phyloP scores from a whole-genome alignment of 2,888 invertebrate genomes.

The Lysandra bellargus region DNA sequence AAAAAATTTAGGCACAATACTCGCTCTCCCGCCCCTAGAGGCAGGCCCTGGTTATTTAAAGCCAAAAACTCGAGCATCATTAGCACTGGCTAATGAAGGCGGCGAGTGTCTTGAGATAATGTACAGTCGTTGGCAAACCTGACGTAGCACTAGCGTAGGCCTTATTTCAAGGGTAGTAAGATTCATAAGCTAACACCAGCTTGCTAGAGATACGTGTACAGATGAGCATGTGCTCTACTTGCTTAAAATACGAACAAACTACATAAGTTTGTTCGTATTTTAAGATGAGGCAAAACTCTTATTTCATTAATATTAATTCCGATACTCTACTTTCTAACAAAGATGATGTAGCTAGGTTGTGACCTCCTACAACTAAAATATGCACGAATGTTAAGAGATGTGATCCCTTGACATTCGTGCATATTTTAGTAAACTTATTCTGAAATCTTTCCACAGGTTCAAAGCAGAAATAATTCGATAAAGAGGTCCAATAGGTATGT shows the following conservation, averaged over 20 bases:
- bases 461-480: neutral
- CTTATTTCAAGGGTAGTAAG: neutral
- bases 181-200: neutral
- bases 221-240: neutral
- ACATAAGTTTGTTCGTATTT: neutral
- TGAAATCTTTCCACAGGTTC: neutral
- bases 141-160: neutral
- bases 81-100: slow-evolving; percentile 78
- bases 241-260: too few relatives aligned
- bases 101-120: slow-evolving; percentile 60
- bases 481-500: neutral
- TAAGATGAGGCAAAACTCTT: neutral
- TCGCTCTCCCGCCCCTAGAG: slow-evolving; percentile 64
- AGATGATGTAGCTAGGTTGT: too few relatives aligned
- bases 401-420: neutral
- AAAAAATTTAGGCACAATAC: slow-evolving; percentile 61
- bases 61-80: slow-evolving; percentile 76
- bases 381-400: too few relatives aligned
- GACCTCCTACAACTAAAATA: too few relatives aligned
- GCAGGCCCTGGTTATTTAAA: slow-evolving; percentile 72
- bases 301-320: too few relatives aligned
- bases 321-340: too few relatives aligned
- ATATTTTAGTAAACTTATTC: neutral
- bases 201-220: neutral
- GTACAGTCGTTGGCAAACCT: slow-evolving; percentile 52